Evolutionary conservation across 2,113 vertebrate genomes (phyloP).

Genomic region (Xenus cinereus): DNA sequence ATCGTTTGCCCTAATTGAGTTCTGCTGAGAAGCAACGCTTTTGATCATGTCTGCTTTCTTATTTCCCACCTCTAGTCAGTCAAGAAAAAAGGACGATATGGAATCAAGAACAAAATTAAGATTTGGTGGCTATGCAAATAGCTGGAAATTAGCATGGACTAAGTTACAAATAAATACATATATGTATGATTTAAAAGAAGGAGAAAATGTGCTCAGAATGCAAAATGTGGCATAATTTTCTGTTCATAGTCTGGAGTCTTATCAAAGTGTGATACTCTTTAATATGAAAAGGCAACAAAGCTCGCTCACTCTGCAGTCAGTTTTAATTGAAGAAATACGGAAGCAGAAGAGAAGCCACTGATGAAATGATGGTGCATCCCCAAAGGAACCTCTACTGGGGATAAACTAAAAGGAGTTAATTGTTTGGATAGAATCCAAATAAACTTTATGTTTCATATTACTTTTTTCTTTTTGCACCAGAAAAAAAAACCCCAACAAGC

Average conservation of each 20-base stretch:
- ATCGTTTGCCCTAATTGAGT: background rate
- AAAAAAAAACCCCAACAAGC: background rate
- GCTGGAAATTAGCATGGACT: background rate
- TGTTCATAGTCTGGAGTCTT: background rate
- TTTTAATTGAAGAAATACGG: slow-evolving; percentile 30
- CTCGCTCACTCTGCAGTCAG: background rate
- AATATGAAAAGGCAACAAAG: background rate
- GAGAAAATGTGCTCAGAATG: background rate
- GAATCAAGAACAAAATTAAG: slow-evolving; percentile 1
- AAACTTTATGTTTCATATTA: slow-evolving; percentile 29
- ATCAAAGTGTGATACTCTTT: background rate
- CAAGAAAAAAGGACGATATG: background rate
- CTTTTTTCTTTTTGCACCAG: background rate
- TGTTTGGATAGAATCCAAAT: background rate
- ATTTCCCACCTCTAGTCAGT: background rate
- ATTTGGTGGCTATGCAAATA: background rate
- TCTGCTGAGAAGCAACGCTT: background rate
- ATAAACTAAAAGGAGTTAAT: slow-evolving; percentile 32
- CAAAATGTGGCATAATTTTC: background rate
- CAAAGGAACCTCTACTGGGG: background rate
- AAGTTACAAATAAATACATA: slow-evolving; percentile 10
- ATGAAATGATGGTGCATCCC: background rate
- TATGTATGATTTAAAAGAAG: background rate
- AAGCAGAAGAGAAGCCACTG: background rate
- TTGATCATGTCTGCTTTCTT: background rate